Percentiles rank a stretch among this genome's conserved stretches.
Evolutionary conservation across 2,797 vertebrate species (phyloP).

Genomic region (Tinamus major): DNA sequence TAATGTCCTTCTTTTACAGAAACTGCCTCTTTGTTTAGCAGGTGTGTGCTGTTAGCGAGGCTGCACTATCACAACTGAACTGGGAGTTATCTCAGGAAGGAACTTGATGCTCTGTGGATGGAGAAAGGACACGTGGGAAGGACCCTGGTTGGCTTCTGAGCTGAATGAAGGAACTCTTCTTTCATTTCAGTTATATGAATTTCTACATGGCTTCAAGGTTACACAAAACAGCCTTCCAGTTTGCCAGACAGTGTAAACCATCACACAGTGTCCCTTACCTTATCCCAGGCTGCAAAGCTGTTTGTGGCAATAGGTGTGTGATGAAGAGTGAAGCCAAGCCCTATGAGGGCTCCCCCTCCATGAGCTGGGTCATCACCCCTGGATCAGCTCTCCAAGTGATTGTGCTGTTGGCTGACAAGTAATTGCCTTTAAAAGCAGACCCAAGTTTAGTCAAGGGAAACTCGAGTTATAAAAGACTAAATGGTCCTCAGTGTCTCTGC

Average conservation of each 20-base stretch:
- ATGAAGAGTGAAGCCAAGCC: neutral
- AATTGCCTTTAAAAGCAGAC: neutral
- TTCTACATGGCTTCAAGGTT: neutral
- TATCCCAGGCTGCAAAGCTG: neutral
- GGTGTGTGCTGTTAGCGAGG: neutral
- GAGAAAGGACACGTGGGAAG: neutral
- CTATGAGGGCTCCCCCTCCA: neutral
- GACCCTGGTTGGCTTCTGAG: neutral
- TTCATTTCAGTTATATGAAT: neutral
- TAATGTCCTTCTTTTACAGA: neutral
- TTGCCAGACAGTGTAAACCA: neutral
- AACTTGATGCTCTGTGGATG: neutral
- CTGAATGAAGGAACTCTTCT: neutral
- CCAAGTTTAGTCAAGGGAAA: neutral
- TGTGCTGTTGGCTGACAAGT: neutral
- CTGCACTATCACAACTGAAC: neutral
- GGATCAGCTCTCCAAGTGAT: neutral
- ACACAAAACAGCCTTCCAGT: neutral
- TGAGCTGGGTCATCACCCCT: neutral
- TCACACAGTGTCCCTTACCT: neutral
- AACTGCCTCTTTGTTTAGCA: neutral
- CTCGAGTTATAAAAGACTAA: neutral
- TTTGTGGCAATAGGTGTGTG: neutral
- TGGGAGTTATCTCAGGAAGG: neutral
- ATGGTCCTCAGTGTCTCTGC: neutral